phyloP scores from a whole-genome alignment of 2,888 invertebrate genomes.

The Cepaea hortensis region DNA sequence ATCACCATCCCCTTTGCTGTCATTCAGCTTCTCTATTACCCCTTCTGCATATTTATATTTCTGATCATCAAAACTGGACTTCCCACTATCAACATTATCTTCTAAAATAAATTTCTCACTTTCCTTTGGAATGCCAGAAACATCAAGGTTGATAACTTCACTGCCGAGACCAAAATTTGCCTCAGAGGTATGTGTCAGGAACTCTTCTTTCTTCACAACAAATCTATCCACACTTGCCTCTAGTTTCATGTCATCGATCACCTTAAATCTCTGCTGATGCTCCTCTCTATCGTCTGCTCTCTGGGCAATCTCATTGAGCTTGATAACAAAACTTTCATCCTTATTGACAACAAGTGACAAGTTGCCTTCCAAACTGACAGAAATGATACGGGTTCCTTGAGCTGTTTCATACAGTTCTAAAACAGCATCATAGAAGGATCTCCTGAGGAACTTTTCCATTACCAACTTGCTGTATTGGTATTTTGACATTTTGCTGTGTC shows the following conservation, averaged over 20 bases:
- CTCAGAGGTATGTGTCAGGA: not conserved
- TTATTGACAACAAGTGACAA: slow-evolving; percentile 55
- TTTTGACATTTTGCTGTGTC: slow-evolving; percentile 47
- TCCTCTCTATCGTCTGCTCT: slow-evolving; percentile 53
- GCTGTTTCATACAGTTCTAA: slow-evolving; percentile 55
- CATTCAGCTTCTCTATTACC: slow-evolving; percentile 32
- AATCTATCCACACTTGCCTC: slow-evolving; percentile 31
- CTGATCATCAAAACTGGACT: slow-evolving; percentile 22
- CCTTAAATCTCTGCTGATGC: slow-evolving; percentile 36
- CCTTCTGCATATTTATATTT: slow-evolving; percentile 28
- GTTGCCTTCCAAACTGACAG: slow-evolving; percentile 54
- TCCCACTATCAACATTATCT: slow-evolving; percentile 20
- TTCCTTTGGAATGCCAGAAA: slow-evolving; percentile 17
- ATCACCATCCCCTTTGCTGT: slow-evolving; percentile 43
- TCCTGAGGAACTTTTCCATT: slow-evolving; percentile 54
- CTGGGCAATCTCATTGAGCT: slow-evolving; percentile 55
- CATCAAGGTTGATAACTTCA: slow-evolving; percentile 42
- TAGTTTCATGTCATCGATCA: slow-evolving; percentile 24
- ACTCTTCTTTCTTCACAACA: slow-evolving; percentile 42
- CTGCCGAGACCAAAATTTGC: slow-evolving; percentile 11
- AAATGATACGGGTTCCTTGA: slow-evolving; percentile 51
- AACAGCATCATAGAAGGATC: slow-evolving; percentile 56
- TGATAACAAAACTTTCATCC: slow-evolving; percentile 52
- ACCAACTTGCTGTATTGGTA: slow-evolving; percentile 54
- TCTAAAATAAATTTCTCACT: slow-evolving; percentile 25